Conservation (phyloP, 2,888 invertebrate genomes). For the Achlya flavicornis region DNA sequence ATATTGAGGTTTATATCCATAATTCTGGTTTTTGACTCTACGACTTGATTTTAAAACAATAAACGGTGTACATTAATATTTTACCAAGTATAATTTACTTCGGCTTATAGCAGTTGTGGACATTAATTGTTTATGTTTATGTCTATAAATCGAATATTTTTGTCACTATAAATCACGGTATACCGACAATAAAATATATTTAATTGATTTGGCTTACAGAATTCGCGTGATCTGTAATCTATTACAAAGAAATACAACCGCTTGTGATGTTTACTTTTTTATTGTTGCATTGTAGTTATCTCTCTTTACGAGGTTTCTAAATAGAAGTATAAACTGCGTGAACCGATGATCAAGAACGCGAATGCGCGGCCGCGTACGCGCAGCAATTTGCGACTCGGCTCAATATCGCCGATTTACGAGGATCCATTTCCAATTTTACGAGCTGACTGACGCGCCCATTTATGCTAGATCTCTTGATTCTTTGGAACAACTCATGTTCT, state of each 20-base stretch:
- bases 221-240: slow-evolving; percentile 16
- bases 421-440: slow-evolving; percentile 75
- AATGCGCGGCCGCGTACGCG: slow-evolving; percentile 69
- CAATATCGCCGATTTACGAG: slow-evolving; percentile 73
- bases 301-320: slow-evolving; percentile 44
- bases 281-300: slow-evolving; percentile 37
- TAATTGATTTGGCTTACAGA: slow-evolving; percentile 11
- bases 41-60: slow-evolving; percentile 47
- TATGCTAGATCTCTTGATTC: slow-evolving; percentile 54
- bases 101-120: neutral
- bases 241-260: slow-evolving; percentile 24
- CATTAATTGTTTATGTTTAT: slow-evolving; percentile 20
- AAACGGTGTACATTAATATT: slow-evolving; percentile 23
- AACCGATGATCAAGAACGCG: slow-evolving; percentile 59
- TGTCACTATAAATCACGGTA: neutral
- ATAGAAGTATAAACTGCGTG: slow-evolving; percentile 38
- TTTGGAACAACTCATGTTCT: slow-evolving; percentile 32
- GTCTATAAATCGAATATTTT: neutral
- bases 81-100: slow-evolving; percentile 18
- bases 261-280: slow-evolving; percentile 30
- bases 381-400: slow-evolving; percentile 68
- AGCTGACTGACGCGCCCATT: slow-evolving; percentile 64
- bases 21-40: slow-evolving; percentile 33
- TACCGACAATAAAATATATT: slow-evolving; percentile 13
- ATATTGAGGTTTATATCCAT: slow-evolving; percentile 35